Evolutionary conservation across 2,888 invertebrate species (phyloP).

Genomic region (Rhagonycha fulva): DNA sequence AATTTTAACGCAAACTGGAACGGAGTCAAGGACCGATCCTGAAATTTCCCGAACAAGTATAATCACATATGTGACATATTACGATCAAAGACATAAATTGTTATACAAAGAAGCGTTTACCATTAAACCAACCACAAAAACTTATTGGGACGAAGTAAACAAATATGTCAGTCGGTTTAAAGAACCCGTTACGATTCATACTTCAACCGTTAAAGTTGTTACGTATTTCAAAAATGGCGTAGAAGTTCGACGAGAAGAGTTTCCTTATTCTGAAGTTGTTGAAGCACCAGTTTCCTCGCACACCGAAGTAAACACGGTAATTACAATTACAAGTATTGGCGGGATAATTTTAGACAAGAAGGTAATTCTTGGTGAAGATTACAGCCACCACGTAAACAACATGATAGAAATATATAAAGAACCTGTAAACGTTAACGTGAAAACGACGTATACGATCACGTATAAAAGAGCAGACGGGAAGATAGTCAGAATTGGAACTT

Average conservation of each 20-base stretch:
- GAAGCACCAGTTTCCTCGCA: not conserved
- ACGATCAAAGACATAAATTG: not conserved
- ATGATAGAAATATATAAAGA: constrained; percentile 1
- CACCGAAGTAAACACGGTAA: not conserved
- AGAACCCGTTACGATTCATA: constrained; percentile 2
- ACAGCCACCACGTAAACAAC: not conserved
- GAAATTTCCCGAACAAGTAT: constrained; percentile 2
- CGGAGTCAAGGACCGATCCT: not conserved
- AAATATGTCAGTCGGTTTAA: constrained; percentile 2
- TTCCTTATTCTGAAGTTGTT: not conserved
- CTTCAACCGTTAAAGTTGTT: not conserved
- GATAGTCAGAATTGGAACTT: not conserved
- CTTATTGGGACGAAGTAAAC: constrained; percentile 20
- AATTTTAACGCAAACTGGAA: constrained; percentile 3
- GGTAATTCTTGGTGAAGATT: constrained; percentile 1
- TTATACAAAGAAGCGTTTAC: constrained; percentile 6
- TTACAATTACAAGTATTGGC: not conserved
- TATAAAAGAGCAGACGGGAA: not conserved
- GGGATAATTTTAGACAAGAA: not conserved
- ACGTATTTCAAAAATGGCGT: constrained; percentile 7
- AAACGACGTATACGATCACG: not conserved
- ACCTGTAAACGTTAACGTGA: constrained; percentile 1
- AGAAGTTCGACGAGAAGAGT: constrained; percentile 9
- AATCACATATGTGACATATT: constrained; percentile 5
- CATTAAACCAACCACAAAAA: not conserved